Evolutionary conservation across 2,888 invertebrate species (phyloP).

Genomic region (Diarsia dahlii): DNA sequence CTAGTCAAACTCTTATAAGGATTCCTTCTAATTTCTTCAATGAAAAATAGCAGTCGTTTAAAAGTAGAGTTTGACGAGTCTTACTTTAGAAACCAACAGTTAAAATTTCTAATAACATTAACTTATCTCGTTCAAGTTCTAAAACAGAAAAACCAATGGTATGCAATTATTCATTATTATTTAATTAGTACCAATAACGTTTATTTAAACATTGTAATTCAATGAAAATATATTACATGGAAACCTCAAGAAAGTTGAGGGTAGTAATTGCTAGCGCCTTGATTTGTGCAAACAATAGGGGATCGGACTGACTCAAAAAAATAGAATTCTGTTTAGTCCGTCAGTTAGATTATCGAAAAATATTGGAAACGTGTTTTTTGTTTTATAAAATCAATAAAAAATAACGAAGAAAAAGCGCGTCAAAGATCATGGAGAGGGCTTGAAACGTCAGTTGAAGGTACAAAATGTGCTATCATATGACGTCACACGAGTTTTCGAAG

Average conservation of each 20-base stretch:
- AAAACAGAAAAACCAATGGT: neutral
- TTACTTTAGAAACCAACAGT: neutral
- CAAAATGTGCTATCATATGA: too few species aligned
- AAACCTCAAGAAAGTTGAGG: neutral
- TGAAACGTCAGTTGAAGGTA: too few species aligned
- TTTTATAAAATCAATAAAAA: too few species aligned
- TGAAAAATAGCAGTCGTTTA: neutral
- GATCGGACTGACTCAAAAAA: too few species aligned
- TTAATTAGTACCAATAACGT: neutral
- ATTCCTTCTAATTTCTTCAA: neutral
- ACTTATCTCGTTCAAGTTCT: neutral
- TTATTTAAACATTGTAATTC: neutral
- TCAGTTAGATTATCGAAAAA: too few species aligned
- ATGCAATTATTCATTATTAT: neutral
- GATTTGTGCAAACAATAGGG: neutral
- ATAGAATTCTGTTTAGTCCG: too few species aligned
- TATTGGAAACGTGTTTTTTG: too few species aligned
- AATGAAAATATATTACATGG: neutral
- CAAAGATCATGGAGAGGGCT: too few species aligned
- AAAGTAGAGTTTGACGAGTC: neutral
- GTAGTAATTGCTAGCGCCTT: conserved; percentile 26
- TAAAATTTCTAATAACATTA: neutral
- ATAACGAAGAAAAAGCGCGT: too few species aligned
- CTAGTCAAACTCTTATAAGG: neutral
- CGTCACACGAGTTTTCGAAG: too few species aligned